These are phyloP conservation scores for Choloepus didactylus DNA, from an alignment of 2,797 vertebrate genomes.

Conservation along the genomic window DNA sequence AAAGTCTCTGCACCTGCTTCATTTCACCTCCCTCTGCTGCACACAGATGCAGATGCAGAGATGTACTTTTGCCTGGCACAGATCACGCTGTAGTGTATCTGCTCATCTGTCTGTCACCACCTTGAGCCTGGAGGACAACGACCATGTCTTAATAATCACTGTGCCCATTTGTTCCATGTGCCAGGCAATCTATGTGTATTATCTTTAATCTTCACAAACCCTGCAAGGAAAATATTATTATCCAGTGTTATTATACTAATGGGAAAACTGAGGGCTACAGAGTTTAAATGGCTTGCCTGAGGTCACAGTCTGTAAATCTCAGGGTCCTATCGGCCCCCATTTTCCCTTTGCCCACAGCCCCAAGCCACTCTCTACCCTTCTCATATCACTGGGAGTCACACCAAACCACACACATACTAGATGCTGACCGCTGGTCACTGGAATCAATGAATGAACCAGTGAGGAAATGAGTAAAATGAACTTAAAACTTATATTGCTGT, in stretches of 20 bases:
- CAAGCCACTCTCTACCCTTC: rapidly evolving
- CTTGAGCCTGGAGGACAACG: background rate
- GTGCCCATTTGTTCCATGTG: rapidly evolving
- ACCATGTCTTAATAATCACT: rapidly evolving
- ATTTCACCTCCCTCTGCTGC: no score
- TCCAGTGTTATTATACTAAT: background rate
- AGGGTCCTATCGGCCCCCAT: rapidly evolving
- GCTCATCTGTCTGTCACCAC: background rate
- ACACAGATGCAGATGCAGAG: background rate
- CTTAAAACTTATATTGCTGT: background rate
- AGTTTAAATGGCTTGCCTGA: background rate
- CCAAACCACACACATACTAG: background rate
- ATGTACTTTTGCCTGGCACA: rapidly evolving
- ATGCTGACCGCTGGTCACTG: background rate
- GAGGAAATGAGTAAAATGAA: background rate
- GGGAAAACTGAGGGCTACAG: background rate
- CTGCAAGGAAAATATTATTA: background rate
- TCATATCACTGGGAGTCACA: background rate
- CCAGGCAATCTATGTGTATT: background rate
- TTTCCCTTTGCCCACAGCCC: background rate
- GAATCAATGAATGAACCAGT: background rate
- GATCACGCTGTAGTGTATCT: rapidly evolving
- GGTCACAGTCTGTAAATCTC: background rate
- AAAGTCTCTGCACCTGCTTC: background rate
- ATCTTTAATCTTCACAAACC: background rate